phyloP scores from a whole-genome alignment of 2,113 vertebrate genomes.

The Arizona elegans region DNA sequence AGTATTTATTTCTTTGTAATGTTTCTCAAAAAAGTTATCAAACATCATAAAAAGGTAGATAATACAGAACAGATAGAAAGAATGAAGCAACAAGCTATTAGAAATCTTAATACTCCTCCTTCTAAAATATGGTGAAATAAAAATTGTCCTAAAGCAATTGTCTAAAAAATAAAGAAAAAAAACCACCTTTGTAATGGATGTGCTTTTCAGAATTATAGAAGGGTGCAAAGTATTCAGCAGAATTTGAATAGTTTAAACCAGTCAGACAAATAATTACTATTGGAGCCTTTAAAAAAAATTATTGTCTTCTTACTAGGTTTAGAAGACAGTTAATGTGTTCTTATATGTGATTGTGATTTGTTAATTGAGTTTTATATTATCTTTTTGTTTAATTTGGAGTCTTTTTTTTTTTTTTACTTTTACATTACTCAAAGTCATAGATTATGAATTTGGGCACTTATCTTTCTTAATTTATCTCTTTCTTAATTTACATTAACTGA shows the following conservation, averaged over 20 bases:
- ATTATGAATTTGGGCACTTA: not conserved
- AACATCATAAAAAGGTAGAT: not conserved
- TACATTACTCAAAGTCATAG: not conserved
- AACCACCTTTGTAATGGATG: not conserved
- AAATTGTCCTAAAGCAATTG: not conserved
- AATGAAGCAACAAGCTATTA: not conserved
- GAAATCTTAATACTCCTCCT: not conserved
- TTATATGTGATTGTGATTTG: not conserved
- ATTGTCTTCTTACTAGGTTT: not conserved
- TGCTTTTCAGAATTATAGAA: not conserved
- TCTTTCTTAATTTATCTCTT: not conserved
- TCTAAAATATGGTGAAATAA: not conserved
- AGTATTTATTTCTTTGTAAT: not conserved
- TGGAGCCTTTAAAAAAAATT: not conserved
- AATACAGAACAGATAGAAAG: not conserved
- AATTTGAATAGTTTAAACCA: not conserved
- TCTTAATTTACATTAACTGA: not conserved
- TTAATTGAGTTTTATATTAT: not conserved
- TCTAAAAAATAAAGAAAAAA: not conserved
- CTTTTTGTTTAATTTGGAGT: not conserved
- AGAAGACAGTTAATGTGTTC: not conserved
- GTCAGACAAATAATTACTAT: not conserved
- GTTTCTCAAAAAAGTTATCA: not conserved
- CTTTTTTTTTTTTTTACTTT: not conserved
- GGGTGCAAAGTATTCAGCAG: not conserved